A percentile compares a stretch with the other conserved stretches of the same genome.
Evolutionary conservation across 2,888 invertebrate genomes (phyloP).

Genomic region (Morpho helenor): DNA sequence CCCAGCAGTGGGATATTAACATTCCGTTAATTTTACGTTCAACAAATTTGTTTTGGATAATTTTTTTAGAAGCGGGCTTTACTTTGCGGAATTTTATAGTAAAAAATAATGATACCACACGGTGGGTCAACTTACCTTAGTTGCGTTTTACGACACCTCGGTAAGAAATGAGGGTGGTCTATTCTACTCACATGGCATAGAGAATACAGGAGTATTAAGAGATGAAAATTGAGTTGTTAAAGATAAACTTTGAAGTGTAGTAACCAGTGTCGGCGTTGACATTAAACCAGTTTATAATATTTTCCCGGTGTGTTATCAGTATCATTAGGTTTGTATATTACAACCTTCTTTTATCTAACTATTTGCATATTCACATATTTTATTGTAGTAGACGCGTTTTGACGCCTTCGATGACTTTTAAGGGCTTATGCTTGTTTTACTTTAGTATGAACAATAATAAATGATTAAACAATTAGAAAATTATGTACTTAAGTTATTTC

Average conservation of each 20-base stretch:
- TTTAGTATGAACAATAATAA: conserved; percentile 36
- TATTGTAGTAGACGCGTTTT: conserved; percentile 45
- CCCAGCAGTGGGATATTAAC: too few species aligned
- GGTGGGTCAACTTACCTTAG: too few species aligned
- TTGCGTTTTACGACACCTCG: too few species aligned
- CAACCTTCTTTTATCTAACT: conserved; percentile 56
- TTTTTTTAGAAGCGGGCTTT: too few species aligned
- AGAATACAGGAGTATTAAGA: too few species aligned
- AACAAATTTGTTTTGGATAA: too few species aligned
- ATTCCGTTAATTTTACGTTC: too few species aligned
- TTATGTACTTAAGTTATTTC: conserved; percentile 28
- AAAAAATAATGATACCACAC: too few species aligned
- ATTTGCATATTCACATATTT: conserved; percentile 60
- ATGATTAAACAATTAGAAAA: conserved; percentile 27
- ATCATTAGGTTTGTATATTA: conserved; percentile 55
- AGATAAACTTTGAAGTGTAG: conserved; percentile 4
- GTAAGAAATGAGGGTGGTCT: too few species aligned
- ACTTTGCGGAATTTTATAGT: too few species aligned
- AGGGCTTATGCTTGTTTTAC: conserved; percentile 44
- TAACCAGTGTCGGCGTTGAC: conserved; percentile 27
- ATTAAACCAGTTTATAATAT: conserved; percentile 40
- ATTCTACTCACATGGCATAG: too few species aligned
- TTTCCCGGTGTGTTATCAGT: conserved; percentile 29
- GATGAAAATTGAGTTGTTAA: background rate
- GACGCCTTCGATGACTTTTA: conserved; percentile 56